Evolutionary conservation across 2,797 vertebrate genomes (phyloP), one percentile per base, ranked within the genome.

Genomic region (Poecilia gillii): DNA sequence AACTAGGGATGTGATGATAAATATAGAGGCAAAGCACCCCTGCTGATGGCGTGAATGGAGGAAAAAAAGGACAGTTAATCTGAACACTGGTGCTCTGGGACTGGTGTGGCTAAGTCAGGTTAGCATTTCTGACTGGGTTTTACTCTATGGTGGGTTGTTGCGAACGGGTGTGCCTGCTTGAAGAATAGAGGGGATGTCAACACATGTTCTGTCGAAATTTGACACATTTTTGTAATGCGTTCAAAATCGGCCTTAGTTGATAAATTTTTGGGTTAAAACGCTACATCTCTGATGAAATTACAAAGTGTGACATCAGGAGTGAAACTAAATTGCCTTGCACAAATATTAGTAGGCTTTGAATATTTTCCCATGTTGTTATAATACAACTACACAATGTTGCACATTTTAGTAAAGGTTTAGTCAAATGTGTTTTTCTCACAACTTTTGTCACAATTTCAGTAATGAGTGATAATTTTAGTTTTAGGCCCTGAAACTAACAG

Each of bases 21-120:
- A 80, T 74, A 70, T 76, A 66, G 76, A 68, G 11, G 73, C 28
- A 3, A 76, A 71, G 45, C 18, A 20, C n/a, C 11, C 18, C 66
- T 45, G 28, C 51, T 46, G 59, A 46, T 49, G 57, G 28, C 4
- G 3, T 6, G 45, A 39, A 31, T 25, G 20, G 59, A 45, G 20
- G 8, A n/a, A 5, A 0, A 45, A 51, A 4, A 25, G 9, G 23
- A 41, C 43, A 36, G 6, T 55, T 53, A 3, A 53, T 70, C 25
- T 43, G 46, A 70, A 9, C 46, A 51, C 3, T 5, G 47, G 31
- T 53, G 72, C 49, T 41, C 2, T n/a, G 13, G 51, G 23, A 55
- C 28, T 20, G 43, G 13, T 31, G 72, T 33, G 31, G 2, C 6
- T n/a, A n/a, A 16, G 20, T 45, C 23, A 3, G 12, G 51, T 57